Base-by-base conservation (phyloP, 1,140 invertebrate species). In the Catajapyx aquilonaris region DNA sequence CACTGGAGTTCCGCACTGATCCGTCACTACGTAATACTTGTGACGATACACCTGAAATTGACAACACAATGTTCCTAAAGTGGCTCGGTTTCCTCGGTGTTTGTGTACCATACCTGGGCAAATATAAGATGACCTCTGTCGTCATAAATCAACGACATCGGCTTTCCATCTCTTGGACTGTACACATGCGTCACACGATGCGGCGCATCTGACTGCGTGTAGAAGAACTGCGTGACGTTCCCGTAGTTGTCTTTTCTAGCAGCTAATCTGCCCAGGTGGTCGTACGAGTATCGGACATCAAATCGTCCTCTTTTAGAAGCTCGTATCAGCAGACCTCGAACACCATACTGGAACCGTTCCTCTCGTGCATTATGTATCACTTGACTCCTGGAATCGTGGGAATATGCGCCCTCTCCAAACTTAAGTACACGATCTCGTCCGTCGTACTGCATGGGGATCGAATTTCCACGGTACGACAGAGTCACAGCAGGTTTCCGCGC, bases 161-260 rank as follows among this genome's bases (percentile, higher is more conserved):
- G 63, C 56, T 81, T 81, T 10, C 80, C 83, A 52, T 88, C 83
- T 31, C 84, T 66, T 1, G 88, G 86, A 41, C 81, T 91, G 52
- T 91, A 94, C 42, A 93, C 85, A 48, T 91, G 84, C 37, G 73
- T 86, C 5, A 91, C 79, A 62, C 84, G 76, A 47, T 75, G 65
- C 1, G 76, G 76, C 36, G 73, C 65, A 41, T 76, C 66, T 46
- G 85, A 78, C 55, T 95, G 87, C 15, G 76, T 87, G 50, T 95
- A 96, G 59, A 94, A 90, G 62, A 88, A 95, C 54, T 95, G 90
- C 0, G 88, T 90, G 0, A 91, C 76, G 48, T 91, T 90, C 32
- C 85, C 85, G 46, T 79, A 84, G 55, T 91, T 88, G 47, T 90
- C 85, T 57, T 86, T 85, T 31, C 85, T 60, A 5, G 81, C 78